Base-by-base conservation (phyloP, 2,888 invertebrate species). In the Drosophila testacea region DNA sequence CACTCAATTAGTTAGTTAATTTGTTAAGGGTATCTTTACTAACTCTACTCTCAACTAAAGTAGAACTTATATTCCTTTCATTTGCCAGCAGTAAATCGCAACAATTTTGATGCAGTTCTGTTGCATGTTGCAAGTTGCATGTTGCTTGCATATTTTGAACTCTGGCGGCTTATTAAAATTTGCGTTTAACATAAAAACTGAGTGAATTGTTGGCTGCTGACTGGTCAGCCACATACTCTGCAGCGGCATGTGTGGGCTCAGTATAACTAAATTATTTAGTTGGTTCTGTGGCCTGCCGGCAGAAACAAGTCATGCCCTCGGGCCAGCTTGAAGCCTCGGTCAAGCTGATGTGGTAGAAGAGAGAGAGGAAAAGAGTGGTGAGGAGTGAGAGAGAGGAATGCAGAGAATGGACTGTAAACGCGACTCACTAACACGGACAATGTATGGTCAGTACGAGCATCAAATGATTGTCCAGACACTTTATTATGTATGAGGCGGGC, bases 391-490 rank as follows among this genome's bases (percentile, higher is more conserved):
- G 36, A 11, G 59, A 13, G 9, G 10, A 10, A 32, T 6, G 7
- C 6, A 32, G 9, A 0, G 44, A 28, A 7, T 6, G 28, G 54
- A 10, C 59, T 48, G 54, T 10, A 39, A 63, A 34, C 52, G 60
- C 68, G 82, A 73, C 82, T 71, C 85, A 78, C 81, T 78, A 75
- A 87, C 88, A 83, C 68, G 68, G 61, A 60, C 73, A 67, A 52
- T 60, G 55, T 39, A 64, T 41, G 73, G 72, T 62, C 73, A 36
- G 78, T 28, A 44, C 32, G 51, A 70, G 81, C 79, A 82, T 76
- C 89, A 87, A 80, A 81, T 89, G 85, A 89, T 89, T 78, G 86
- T 71, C 81, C 86, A 89, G 83, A 88, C 90, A 88, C 88, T 88
- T 90, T 83, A 88, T 88, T 88, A 88, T 85, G 89, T 81, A 84